phyloP scores from a whole-genome alignment of 2,888 invertebrate genomes.

The Sylvicola cinctus region DNA sequence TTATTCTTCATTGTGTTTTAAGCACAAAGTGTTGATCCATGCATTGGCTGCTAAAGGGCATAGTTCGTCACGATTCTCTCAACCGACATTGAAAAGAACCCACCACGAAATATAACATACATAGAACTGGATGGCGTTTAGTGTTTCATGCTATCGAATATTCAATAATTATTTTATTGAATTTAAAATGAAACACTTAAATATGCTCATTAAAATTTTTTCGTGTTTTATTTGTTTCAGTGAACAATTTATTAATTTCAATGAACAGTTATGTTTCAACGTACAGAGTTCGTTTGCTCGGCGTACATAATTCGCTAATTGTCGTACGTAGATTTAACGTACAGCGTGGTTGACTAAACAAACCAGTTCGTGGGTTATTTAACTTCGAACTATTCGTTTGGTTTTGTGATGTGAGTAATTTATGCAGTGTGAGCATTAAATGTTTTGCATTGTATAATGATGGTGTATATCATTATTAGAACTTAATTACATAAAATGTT shows the following conservation, averaged over 20 bases:
- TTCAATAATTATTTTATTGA: not conserved
- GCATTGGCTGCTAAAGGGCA: conserved; percentile 7
- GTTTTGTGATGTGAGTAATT: too few species aligned
- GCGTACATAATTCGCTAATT: too few species aligned
- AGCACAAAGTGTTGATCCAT: conserved; percentile 5
- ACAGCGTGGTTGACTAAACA: too few species aligned
- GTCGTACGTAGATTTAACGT: too few species aligned
- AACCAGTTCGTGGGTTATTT: too few species aligned
- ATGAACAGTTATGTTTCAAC: too few species aligned
- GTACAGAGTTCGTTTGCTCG: too few species aligned
- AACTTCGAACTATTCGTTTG: too few species aligned
- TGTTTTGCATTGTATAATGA: not conserved
- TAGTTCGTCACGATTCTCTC: conserved; percentile 10
- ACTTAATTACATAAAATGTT: too few species aligned
- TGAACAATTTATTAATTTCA: too few species aligned
- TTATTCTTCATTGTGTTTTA: not conserved
- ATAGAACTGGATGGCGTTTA: conserved; percentile 14
- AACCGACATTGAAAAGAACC: conserved; percentile 10
- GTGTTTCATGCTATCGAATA: not conserved
- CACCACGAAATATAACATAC: conserved; percentile 11
- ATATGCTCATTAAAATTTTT: conserved; percentile 4
- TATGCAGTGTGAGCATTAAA: not conserved
- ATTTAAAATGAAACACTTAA: not conserved
- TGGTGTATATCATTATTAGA: not conserved
- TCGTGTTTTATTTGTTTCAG: too few species aligned